Percentiles rank a stretch among this genome's conserved stretches.
Evolutionary conservation across 2,888 invertebrate genomes (phyloP).

Genomic region (Himalopsyche japonica): DNA sequence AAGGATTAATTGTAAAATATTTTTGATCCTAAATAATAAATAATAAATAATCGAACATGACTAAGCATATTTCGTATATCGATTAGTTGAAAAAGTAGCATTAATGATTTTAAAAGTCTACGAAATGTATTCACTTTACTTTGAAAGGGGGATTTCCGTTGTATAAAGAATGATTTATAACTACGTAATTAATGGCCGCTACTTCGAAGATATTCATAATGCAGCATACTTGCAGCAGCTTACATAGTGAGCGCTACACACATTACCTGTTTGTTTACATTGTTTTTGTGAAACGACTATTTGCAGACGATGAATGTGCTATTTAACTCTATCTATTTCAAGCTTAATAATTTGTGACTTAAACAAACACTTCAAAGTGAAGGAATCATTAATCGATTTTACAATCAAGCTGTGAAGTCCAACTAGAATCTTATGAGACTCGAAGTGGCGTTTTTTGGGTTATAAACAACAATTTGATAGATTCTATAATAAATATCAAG

Average conservation of each 20-base stretch:
- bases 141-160: not conserved
- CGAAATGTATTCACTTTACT: no score
- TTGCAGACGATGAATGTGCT: not conserved
- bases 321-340: not conserved
- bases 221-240: not conserved
- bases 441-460: not conserved
- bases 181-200: not conserved
- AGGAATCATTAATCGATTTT: not conserved
- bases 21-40: no score
- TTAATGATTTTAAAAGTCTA: no score
- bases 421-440: not conserved
- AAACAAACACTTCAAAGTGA: not conserved
- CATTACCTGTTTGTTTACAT: not conserved
- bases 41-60: no score
- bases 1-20: no score
- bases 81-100: no score
- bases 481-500: no score
- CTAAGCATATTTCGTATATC: no score
- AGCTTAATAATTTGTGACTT: not conserved
- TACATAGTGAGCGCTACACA: not conserved
- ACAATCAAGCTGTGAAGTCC: not conserved
- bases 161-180: not conserved
- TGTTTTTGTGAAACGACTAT: not conserved
- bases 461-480: not conserved
- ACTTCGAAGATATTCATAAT: not conserved